phyloP scores from a whole-genome alignment of 92 coral and sea anemone species.

The Meandrina meandrites region DNA sequence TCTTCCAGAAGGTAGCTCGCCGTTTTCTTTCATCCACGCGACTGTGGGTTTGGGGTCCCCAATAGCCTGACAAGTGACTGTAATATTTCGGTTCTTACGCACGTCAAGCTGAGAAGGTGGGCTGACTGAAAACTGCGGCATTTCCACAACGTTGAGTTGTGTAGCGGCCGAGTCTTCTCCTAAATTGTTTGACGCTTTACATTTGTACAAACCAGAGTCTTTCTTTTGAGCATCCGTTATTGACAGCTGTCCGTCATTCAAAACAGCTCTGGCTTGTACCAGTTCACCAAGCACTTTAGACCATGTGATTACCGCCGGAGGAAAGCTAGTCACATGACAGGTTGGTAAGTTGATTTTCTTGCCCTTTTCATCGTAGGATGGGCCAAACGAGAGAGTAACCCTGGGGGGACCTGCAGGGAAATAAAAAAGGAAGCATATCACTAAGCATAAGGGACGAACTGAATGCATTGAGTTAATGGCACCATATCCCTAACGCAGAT shows the following conservation, averaged over 20 bases:
- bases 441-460: neutral
- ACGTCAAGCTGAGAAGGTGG: slow-evolving; percentile 2
- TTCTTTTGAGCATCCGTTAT: slow-evolving; percentile 8
- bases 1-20: slow-evolving; percentile 13
- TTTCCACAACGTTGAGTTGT: slow-evolving; percentile 14
- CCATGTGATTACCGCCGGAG: slow-evolving; percentile 19
- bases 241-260: slow-evolving; percentile 18
- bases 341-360: slow-evolving; percentile 20
- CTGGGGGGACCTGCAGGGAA: neutral
- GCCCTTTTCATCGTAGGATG: slow-evolving; percentile 18
- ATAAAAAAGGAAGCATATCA: neutral
- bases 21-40: slow-evolving; percentile 32
- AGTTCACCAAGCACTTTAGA: neutral
- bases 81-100: neutral
- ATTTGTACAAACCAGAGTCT: slow-evolving; percentile 31
- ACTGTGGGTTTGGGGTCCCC: slow-evolving; percentile 22
- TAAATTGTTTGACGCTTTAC: slow-evolving; percentile 18
- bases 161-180: slow-evolving; percentile 16
- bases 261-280: neutral
- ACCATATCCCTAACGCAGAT: too few relatives aligned
- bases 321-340: slow-evolving; percentile 39
- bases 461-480: too few relatives aligned
- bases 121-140: slow-evolving; percentile 6
- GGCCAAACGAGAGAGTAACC: slow-evolving; percentile 26
- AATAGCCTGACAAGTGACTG: slow-evolving; percentile 17